phyloP scores from a whole-genome alignment of 2,113 vertebrate species.

The Dunckerocampus dactyliophorus region DNA sequence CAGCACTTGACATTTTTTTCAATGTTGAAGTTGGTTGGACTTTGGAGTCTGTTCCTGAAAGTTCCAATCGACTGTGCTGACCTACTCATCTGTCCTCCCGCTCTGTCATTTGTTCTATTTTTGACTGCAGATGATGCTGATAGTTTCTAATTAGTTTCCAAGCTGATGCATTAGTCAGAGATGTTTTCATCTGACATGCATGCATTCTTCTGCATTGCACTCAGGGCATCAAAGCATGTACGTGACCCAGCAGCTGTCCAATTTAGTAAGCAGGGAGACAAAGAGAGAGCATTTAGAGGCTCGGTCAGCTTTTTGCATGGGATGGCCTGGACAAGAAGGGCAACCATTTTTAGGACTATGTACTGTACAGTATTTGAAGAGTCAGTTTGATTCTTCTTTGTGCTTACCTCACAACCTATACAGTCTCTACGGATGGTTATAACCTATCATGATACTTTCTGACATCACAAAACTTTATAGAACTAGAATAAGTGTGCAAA shows the following conservation, averaged over 20 bases:
- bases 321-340: conserved; percentile 42
- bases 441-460: conserved; percentile 38
- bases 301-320: conserved; percentile 35
- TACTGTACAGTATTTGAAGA: conserved; percentile 52
- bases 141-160: conserved; percentile 26
- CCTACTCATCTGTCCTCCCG: conserved; percentile 39
- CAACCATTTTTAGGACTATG: conserved; percentile 57
- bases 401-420: conserved; percentile 21
- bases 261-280: conserved; percentile 36
- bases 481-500: conserved; percentile 13
- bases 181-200: conserved; percentile 7
- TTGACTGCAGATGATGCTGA: conserved; percentile 36
- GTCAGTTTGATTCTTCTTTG: conserved; percentile 52
- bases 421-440: conserved; percentile 26
- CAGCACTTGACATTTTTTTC: conserved; percentile 40
- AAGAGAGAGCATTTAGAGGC: conserved; percentile 14
- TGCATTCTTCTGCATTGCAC: not conserved
- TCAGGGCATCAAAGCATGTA: conserved; percentile 32
- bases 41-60: conserved; percentile 18
- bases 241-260: conserved; percentile 38
- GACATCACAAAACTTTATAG: conserved; percentile 27
- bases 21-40: conserved; percentile 21
- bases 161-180: conserved; percentile 29
- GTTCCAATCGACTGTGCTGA: conserved; percentile 29
- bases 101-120: conserved; percentile 61